Conservation (phyloP, 1,140 invertebrate species). For the Andrena cerasifolii region DNA sequence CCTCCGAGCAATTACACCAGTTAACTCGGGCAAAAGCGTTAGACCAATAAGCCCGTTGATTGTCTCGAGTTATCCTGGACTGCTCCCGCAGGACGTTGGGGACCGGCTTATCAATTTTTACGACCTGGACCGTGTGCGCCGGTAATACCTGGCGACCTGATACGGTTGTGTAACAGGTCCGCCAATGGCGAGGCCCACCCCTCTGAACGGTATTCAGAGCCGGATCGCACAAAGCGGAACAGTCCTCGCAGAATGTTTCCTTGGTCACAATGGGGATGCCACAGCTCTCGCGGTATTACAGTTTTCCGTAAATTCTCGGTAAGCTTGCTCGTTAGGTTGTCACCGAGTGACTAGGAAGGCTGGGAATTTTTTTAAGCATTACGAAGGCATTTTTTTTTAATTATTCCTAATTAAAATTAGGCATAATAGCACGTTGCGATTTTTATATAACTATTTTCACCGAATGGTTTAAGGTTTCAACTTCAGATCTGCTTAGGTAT, state of each 20-base stretch:
- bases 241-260: constrained; percentile 13
- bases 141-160: constrained; percentile 57
- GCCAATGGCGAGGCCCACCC: constrained; percentile 13
- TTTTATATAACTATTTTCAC: no score
- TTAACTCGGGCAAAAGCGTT: constrained; percentile 64
- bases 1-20: constrained; percentile 60
- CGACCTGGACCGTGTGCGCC: constrained; percentile 19
- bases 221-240: constrained; percentile 3
- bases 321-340: constrained; percentile 3
- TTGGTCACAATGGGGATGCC: constrained; percentile 9
- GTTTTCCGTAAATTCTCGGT: constrained; percentile 22
- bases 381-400: no score
- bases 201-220: constrained; percentile 16
- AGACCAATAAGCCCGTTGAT: constrained; percentile 63
- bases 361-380: no score
- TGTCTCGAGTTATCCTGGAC: constrained; percentile 63
- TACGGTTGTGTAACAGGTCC: constrained; percentile 58
- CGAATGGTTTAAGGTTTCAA: no score
- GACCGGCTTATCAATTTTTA: constrained; percentile 71
- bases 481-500: no score
- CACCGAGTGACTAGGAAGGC: not conserved
- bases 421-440: no score
- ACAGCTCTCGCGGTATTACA: not conserved
- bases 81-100: constrained; percentile 41
- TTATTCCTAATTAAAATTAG: no score